Base-by-base conservation (phyloP, 1,140 invertebrate species). In the Sinella curviseta region DNA sequence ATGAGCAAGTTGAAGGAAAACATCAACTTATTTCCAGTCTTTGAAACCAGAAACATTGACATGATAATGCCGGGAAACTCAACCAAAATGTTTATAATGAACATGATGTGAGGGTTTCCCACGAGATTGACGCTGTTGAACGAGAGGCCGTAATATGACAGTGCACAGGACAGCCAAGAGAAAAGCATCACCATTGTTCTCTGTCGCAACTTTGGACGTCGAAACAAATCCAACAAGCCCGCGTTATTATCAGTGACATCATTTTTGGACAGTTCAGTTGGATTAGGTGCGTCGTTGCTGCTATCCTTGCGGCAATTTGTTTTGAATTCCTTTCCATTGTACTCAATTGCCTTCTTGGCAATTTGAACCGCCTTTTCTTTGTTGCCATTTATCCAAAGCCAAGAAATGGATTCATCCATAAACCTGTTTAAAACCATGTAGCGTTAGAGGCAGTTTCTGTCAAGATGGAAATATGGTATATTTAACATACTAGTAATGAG, bases 391-490 rank as follows among this genome's bases (percentile, higher is more conserved):
- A 92, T 90, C 93, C 94, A 94, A 1, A 95, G 86, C 94, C 93
- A 95, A 35, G 94, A 89, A 0, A 94, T 93, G 0, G 94, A 95
- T 87, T 95, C 94, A 78, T 95, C 93, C 88, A 95, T 92, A 0
- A 94, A 86, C 94, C 88, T 88, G 77, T n/a, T n/a, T n/a, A n/a
- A n/a, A n/a, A n/a, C n/a, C n/a, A 48, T 65, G 14, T 12, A 2
- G 24, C 14, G 24, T 17, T 65, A 65, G 4, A 65, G 4, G 24
- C 78, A 79, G 70, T 30, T 24, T 8, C n/a, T 54, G n/a, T 16
- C 14, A n/a, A n/a, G n/a, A n/a, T n/a, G n/a, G n/a, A n/a, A n/a
- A n/a, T n/a, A n/a, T n/a, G n/a, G n/a, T n/a, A n/a, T n/a, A n/a
- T n/a, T n/a, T 20, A 48, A 48, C 8, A 48, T 12, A 48, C 39